Evolutionary conservation across 2,113 vertebrate genomes (phyloP).

Genomic region (Pelecanoides urinatrix): DNA sequence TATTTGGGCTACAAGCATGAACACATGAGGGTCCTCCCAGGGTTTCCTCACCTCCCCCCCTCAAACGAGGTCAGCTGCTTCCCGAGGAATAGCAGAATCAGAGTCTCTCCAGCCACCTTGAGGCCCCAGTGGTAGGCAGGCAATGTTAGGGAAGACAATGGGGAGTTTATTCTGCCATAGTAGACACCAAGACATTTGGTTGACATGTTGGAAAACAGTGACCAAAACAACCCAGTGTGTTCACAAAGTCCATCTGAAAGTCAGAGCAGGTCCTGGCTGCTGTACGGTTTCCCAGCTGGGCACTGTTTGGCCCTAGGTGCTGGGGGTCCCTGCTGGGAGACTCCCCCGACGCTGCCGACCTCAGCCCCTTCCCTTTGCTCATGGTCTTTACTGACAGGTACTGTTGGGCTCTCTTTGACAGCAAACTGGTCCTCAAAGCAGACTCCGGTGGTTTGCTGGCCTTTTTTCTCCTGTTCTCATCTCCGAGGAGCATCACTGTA

Average conservation of each 20-base stretch:
- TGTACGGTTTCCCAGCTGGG: not conserved
- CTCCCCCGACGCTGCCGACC: not conserved
- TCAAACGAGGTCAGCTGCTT: not conserved
- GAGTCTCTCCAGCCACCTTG: fast-evolving
- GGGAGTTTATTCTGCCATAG: not conserved
- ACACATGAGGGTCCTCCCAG: not conserved
- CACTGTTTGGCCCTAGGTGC: fast-evolving
- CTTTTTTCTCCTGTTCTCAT: not conserved
- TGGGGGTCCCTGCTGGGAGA: not conserved
- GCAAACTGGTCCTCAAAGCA: not conserved
- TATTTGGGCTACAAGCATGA: not conserved
- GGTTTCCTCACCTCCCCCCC: not conserved
- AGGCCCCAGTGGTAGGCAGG: not conserved
- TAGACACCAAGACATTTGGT: not conserved
- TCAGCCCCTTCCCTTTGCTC: not conserved
- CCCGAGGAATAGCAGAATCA: not conserved
- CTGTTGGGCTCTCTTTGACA: not conserved
- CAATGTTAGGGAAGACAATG: not conserved
- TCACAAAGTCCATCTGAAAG: not conserved
- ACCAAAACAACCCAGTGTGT: not conserved
- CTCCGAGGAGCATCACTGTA: not conserved
- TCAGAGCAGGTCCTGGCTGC: not conserved
- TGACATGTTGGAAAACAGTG: not conserved
- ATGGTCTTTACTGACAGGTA: fast-evolving
- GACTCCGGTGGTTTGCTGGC: not conserved